phyloP scores from a whole-genome alignment of 2,113 vertebrate genomes.

The Caracal caracal region DNA sequence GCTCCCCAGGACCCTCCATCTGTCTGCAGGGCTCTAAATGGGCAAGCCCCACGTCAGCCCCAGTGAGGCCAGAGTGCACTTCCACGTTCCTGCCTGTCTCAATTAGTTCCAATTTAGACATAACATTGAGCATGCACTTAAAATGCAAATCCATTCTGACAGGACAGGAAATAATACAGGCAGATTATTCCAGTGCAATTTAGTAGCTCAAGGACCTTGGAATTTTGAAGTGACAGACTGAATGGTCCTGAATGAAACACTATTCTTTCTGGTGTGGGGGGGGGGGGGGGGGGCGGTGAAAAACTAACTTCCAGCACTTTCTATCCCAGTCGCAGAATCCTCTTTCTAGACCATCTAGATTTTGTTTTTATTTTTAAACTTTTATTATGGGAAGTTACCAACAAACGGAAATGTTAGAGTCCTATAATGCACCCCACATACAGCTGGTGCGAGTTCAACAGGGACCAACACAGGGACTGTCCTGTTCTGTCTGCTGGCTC shows the following conservation, averaged over 20 bases:
- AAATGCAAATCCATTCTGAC: constrained; percentile 65
- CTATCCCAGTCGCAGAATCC: neutral
- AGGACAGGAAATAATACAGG: constrained; percentile 60
- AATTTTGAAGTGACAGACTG: constrained; percentile 15
- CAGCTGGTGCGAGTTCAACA: fast-evolving
- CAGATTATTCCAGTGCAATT: constrained; percentile 28
- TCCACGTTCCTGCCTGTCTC: neutral
- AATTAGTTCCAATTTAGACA: constrained; percentile 59
- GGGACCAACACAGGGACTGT: neutral
- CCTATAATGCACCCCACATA: neutral
- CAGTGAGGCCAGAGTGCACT: neutral
- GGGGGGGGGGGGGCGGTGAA: neutral
- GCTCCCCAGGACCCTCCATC: fast-evolving
- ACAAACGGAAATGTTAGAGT: neutral
- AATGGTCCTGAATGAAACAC: neutral
- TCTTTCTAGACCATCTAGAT: neutral
- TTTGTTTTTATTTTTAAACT: neutral
- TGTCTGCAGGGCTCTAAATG: neutral
- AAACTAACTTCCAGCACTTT: constrained; percentile 29
- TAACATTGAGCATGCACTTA: constrained; percentile 39
- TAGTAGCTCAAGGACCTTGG: constrained; percentile 35
- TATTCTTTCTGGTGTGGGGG: constrained; percentile 31
- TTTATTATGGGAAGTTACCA: neutral
- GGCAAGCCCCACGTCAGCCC: neutral
- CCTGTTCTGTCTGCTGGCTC: neutral